phyloP scores from a whole-genome alignment of 2,113 vertebrate species.

The Cardinalis cardinalis region DNA sequence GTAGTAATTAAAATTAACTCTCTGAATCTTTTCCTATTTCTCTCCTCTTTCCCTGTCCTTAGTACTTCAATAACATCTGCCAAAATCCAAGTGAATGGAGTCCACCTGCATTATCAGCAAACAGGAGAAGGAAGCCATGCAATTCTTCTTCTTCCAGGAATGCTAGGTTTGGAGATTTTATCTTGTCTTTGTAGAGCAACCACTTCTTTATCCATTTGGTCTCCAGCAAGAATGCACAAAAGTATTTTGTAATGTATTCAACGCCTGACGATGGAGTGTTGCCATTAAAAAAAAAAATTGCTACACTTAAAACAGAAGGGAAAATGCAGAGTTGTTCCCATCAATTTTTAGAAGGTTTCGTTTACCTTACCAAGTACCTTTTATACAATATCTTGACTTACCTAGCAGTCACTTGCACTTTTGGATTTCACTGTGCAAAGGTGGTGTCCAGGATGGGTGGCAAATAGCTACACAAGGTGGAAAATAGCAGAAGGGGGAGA shows the following conservation, averaged over 20 bases:
- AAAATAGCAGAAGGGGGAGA: background rate
- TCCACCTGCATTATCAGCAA: conserved; percentile 82
- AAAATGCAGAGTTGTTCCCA: background rate
- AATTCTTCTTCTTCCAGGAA: conserved; percentile 86
- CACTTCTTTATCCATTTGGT: background rate
- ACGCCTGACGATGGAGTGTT: background rate
- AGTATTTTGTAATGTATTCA: background rate
- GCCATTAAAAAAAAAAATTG: background rate
- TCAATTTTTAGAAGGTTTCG: background rate
- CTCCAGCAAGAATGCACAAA: background rate
- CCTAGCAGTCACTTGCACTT: background rate
- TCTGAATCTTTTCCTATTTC: background rate
- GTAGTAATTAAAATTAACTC: background rate
- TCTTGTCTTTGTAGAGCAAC: background rate
- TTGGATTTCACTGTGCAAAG: background rate
- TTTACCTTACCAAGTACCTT: background rate
- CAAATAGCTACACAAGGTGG: background rate
- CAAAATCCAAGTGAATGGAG: conserved; percentile 82
- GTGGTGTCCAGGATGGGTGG: background rate
- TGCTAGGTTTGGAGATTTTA: conserved; percentile 78
- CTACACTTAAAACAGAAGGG: background rate
- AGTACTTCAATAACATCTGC: conserved; percentile 76
- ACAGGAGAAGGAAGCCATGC: conserved; percentile 82
- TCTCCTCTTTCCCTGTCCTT: background rate
- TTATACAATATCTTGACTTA: background rate